Base-by-base conservation (phyloP, 2,888 invertebrate genomes). In the Eristalinus aeneus region DNA sequence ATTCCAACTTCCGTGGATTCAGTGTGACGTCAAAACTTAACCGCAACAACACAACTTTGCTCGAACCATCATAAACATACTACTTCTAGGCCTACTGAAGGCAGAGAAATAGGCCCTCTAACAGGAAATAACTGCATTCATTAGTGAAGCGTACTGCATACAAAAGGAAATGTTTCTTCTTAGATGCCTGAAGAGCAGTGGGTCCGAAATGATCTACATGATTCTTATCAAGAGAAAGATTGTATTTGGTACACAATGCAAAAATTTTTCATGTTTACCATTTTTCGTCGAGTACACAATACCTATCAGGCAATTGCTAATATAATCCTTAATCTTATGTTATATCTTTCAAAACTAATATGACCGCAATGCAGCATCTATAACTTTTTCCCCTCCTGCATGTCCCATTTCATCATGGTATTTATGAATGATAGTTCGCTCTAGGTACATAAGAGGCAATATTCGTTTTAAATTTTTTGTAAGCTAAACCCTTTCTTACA, bases 351-450 rank as follows among this genome's bases (percentile, higher is more conserved):
- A 65, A 65, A 61, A 79, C 79, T 73, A 73, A 56, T 80, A 73
- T n/a, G 27, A 61, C 16, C 56, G 60, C 32, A 63, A 27, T n/a
- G 64, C 32, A 22, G 63, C 23, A 32, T 77, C 58, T 16, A 54
- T 10, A 2, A 54, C 36, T 58, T 81, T 81, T 8, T 71, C 71
- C 3, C 34, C 20, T 11, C 75, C 75, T 53, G 67, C 16, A 56
- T 81, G 71, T 5, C 80, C 80, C 64, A 80, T 58, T 58, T 63
- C 36, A 64, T 80, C 69, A 34, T 80, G 74, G 32, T 60, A 68
- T 5, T 74, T 68, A 6, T 67, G 58, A 8, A 80, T 27, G n/a
- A 74, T 34, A 16, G 54, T 46, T 11, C 34, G 32, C 63, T 80
- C 68, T 74, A 80, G 74, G 32, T 34, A 56, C 80, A 80, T 80